Evolutionary conservation across 1,140 invertebrate genomes (phyloP).

Genomic region (Microplitis demolitor): DNA sequence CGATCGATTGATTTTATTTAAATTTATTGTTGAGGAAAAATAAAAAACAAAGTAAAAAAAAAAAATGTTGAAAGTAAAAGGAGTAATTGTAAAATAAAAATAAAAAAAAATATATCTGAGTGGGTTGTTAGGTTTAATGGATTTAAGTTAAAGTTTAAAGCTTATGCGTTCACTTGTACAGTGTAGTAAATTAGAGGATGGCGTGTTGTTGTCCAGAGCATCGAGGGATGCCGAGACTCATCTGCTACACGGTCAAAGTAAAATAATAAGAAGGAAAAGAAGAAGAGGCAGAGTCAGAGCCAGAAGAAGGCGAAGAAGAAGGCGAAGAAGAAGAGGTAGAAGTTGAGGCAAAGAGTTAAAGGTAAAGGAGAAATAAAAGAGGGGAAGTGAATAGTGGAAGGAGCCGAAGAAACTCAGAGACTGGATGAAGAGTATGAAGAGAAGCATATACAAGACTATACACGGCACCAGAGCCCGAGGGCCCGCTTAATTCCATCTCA

Average conservation of each 20-base stretch:
- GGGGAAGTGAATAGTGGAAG: constrained; percentile 1
- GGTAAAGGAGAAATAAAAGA: not conserved
- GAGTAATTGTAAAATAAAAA: too few species aligned
- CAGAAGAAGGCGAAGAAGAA: constrained; percentile 11
- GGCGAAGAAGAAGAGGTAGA: constrained; percentile 8
- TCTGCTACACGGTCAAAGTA: not conserved
- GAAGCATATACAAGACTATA: not conserved
- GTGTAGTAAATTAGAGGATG: not conserved
- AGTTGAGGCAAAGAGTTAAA: constrained; percentile 6
- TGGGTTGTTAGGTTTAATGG: too few species aligned
- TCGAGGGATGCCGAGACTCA: not conserved
- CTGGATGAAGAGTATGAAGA: constrained; percentile 13
- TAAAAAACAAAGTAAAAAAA: too few species aligned
- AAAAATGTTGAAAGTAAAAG: too few species aligned
- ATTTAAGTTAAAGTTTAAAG: too few species aligned
- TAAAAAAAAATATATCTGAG: too few species aligned
- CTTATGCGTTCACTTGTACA: not conserved
- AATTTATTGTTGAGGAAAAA: too few species aligned
- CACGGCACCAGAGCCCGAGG: constrained; percentile 8
- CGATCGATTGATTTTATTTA: too few species aligned
- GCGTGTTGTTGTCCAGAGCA: not conserved
- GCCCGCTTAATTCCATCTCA: not conserved
- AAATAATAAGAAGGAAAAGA: not conserved
- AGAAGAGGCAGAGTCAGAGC: constrained; percentile 9
- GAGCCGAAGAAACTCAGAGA: constrained; percentile 6